Percentiles rank a stretch among this genome's conserved stretches.
phyloP scores from a whole-genome alignment of 2,797 vertebrate species.

The Euthynnus affinis region DNA sequence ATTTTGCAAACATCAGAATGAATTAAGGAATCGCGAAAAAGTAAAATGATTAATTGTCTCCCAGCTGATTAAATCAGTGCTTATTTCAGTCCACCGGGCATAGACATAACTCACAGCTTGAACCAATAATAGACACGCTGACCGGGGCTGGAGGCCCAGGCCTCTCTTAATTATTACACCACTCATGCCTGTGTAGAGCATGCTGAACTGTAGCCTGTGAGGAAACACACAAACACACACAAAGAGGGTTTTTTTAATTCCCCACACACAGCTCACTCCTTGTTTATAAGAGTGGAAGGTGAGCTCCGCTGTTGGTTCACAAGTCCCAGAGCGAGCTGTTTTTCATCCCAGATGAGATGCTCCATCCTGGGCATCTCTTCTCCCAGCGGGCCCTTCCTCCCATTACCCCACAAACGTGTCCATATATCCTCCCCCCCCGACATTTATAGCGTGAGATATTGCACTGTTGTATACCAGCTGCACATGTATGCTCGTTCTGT shows the following conservation, averaged over 20 bases:
- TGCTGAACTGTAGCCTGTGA: conserved; percentile 45
- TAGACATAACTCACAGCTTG: conserved; percentile 66
- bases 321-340: conserved; percentile 54
- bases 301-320: conserved; percentile 33
- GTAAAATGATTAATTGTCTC: conserved; percentile 53
- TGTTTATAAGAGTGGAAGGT: conserved; percentile 52
- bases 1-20: conserved; percentile 41
- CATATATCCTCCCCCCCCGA: conserved; percentile 55
- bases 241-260: conserved; percentile 26
- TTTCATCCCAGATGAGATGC: conserved; percentile 62
- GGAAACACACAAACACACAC: conserved; percentile 44
- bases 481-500: conserved; percentile 15
- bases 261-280: conserved; percentile 20
- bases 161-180: conserved; percentile 69
- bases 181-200: conserved; percentile 52
- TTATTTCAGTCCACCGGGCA: conserved; percentile 59
- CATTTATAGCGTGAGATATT: conserved; percentile 51
- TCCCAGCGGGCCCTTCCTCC: conserved; percentile 35
- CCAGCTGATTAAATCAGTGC: conserved; percentile 52
- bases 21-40: conserved; percentile 44
- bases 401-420: conserved; percentile 42
- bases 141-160: conserved; percentile 54
- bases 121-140: conserved; percentile 68
- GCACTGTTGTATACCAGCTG: conserved; percentile 12
- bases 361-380: conserved; percentile 29